A percentile compares a stretch with the other conserved stretches of the same genome.
Conservation (phyloP, 2,888 invertebrate genomes). For the Drosophila pegasa region DNA sequence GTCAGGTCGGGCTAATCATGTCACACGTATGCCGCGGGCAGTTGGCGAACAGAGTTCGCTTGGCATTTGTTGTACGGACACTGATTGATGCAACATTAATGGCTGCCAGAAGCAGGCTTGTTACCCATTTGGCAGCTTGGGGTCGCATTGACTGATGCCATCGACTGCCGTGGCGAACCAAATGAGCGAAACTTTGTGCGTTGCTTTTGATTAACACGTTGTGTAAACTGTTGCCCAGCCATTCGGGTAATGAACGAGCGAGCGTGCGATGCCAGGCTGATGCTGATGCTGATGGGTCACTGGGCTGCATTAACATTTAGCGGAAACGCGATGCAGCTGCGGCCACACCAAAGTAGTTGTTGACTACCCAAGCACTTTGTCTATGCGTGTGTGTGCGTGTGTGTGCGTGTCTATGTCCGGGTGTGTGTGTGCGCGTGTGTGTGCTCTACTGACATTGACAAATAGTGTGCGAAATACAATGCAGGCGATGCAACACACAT, state of each 20-base stretch:
- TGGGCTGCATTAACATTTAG: conserved; percentile 59
- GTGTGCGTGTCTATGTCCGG: background rate
- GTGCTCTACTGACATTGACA: conserved; percentile 67
- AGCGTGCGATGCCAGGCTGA: background rate
- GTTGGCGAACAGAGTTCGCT: conserved; percentile 16
- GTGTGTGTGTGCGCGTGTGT: conserved; percentile 4
- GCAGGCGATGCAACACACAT: conserved; percentile 43
- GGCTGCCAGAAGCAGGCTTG: conserved; percentile 44
- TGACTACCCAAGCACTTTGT: conserved; percentile 34
- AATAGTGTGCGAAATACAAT: conserved; percentile 75
- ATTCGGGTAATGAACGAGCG: conserved; percentile 28
- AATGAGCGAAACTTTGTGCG: conserved; percentile 69
- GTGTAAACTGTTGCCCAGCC: conserved; percentile 34
- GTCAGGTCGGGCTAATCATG: conserved; percentile 46
- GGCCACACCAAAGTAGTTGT: conserved; percentile 48
- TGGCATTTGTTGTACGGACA: conserved; percentile 38
- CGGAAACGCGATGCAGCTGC: conserved; percentile 49
- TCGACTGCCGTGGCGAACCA: conserved; percentile 47
- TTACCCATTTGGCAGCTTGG: conserved; percentile 16
- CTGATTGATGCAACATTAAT: conserved; percentile 68
- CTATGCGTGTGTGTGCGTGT: conserved; percentile 11
- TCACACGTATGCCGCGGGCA: conserved; percentile 16
- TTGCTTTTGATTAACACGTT: conserved; percentile 68
- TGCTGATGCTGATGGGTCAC: conserved; percentile 29
- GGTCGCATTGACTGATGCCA: conserved; percentile 25